Evolutionary conservation across 92 coral and sea anemone species (phyloP).

Genomic region (Micromussa lordhowensis): DNA sequence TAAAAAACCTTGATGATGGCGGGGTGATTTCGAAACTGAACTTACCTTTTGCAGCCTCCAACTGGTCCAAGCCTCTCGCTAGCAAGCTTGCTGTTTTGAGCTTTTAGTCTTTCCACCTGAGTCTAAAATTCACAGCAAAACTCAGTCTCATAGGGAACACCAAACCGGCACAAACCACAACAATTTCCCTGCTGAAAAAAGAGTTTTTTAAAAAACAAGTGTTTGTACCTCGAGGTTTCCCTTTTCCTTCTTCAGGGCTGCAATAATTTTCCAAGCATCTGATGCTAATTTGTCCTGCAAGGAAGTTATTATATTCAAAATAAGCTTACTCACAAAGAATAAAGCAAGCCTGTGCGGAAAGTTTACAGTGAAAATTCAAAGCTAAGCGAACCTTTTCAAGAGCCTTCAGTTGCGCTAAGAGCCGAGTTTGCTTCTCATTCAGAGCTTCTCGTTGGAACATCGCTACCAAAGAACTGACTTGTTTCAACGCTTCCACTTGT

Average conservation of each 20-base stretch:
- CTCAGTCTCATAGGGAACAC: not conserved
- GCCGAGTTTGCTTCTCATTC: constrained; percentile 80
- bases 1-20: not conserved
- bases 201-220: not conserved
- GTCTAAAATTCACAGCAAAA: constrained; percentile 17
- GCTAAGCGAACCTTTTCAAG: constrained; percentile 70
- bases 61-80: not conserved
- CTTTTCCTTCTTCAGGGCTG: constrained; percentile 82
- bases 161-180: too few relatives aligned
- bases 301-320: not conserved
- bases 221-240: constrained; percentile 73
- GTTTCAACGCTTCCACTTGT: constrained; percentile 55
- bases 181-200: not conserved
- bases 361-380: not conserved
- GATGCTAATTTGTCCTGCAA: constrained; percentile 76
- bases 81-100: constrained; percentile 22
- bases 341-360: not conserved
- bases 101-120: constrained; percentile 18
- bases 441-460: constrained; percentile 84
- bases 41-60: constrained; percentile 5
- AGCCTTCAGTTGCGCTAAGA: constrained; percentile 74
- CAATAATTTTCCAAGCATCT: constrained; percentile 87
- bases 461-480: constrained; percentile 83
- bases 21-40: not conserved
- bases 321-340: not conserved